phyloP scores from a whole-genome alignment of 2,888 invertebrate species.

The Mythimna albipuncta region DNA sequence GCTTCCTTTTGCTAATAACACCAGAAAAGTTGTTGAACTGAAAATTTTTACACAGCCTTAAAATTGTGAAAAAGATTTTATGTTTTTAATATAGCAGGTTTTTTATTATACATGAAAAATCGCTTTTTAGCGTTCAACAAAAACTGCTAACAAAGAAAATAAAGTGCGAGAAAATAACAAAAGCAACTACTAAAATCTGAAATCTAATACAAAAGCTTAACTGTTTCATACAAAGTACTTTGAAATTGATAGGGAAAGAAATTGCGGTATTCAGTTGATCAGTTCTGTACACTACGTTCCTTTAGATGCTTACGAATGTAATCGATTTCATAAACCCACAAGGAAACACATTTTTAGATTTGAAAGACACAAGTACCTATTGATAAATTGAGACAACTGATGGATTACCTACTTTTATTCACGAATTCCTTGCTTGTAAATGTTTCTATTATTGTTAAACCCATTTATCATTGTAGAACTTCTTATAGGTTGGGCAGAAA shows the following conservation, averaged over 20 bases:
- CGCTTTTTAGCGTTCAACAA: neutral
- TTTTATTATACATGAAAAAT: neutral
- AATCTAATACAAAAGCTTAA: neutral
- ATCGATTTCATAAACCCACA: constrained; percentile 13
- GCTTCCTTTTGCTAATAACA: constrained; percentile 3
- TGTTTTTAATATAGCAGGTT: neutral
- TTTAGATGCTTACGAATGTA: constrained; percentile 12
- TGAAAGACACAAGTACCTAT: constrained; percentile 7
- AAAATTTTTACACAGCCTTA: neutral
- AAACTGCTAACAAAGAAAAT: neutral
- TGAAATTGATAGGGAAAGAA: constrained; percentile 9
- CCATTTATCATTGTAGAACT: constrained; percentile 18
- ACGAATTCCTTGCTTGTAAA: constrained; percentile 11
- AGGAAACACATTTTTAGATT: constrained; percentile 11
- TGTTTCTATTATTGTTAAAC: constrained; percentile 15
- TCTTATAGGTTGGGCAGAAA: neutral
- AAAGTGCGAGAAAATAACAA: constrained; percentile 6
- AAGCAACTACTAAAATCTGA: neutral
- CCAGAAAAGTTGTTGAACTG: constrained; percentile 12
- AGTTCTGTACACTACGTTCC: constrained; percentile 3
- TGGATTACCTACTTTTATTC: constrained; percentile 15
- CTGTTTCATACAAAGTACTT: constrained; percentile 10
- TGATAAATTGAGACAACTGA: constrained; percentile 18
- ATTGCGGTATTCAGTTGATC: constrained; percentile 18
- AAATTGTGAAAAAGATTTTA: neutral